Base-by-base conservation (phyloP, 2,113 vertebrate genomes). In the Cynoglossus semilaevis region DNA sequence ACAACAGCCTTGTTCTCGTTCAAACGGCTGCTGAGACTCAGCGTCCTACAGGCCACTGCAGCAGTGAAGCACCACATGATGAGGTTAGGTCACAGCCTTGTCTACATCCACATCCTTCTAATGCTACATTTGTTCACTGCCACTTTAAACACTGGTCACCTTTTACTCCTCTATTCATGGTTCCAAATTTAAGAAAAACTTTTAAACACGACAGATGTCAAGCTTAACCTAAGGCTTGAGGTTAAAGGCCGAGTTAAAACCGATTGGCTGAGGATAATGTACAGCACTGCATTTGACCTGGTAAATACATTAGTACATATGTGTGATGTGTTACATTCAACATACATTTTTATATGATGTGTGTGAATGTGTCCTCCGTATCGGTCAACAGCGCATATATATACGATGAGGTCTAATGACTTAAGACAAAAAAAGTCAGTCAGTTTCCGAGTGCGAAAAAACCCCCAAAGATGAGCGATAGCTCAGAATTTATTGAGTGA, bases 1-100 rank as follows among this genome's bases (percentile, higher is more conserved):
- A 86, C 82, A 86, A 85, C 78, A 73, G 79, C 81, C 81, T 85
- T 89, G 85, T 89, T 82, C 82, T 83, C 63, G 79, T 80, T 72
- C 67, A 74, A 81, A 72, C 38, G 50, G 47, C 66, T 70, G 65
- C 50, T 51, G 57, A 55, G 59, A 49, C 40, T 47, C n/a, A 7
- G 55, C 77, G 75, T 72, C 76, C 74, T 19, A 1, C 29, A 69
- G 48, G 42, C 52, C 48, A 55, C 70, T 38, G 44, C 49, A 51
- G n/a, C n/a, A n/a, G n/a, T n/a, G 12, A 63, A 75, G 48, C 60
- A 57, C 48, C 15, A 48, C 67, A 60, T 66, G 54, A 64, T 49
- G 58, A 61, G 51, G 62, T 81, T 79, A 60, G 62, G 77, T 80
- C 63, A 69, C 53, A 58, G 61, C 66, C 56, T 56, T n/a, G 45